Evolutionary conservation across 2,113 vertebrate genomes (phyloP).

Genomic region (Lutjanus erythropterus): DNA sequence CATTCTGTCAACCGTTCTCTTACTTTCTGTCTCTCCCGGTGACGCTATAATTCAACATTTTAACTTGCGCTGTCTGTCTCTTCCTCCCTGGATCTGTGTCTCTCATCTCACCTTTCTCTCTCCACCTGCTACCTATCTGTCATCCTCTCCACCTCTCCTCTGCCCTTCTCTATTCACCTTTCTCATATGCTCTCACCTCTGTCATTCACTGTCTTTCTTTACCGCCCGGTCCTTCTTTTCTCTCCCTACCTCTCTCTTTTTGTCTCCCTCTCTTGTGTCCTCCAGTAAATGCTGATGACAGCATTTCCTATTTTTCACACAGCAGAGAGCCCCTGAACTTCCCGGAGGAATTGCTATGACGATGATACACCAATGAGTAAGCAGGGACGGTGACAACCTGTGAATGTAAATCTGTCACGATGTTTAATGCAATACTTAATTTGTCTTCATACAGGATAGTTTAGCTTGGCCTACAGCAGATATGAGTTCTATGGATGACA

Average conservation of each 20-base stretch:
- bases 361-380: conserved; percentile 72
- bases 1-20: conserved; percentile 32
- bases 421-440: conserved; percentile 20
- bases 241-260: conserved; percentile 1
- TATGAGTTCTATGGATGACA: neutral
- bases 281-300: conserved; percentile 72
- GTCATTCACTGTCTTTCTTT: conserved; percentile 28
- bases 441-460: conserved; percentile 3
- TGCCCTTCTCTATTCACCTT: conserved; percentile 23
- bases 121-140: conserved; percentile 52
- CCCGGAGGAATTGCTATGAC: conserved; percentile 53
- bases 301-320: conserved; percentile 64
- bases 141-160: conserved; percentile 39
- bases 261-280: conserved; percentile 4
- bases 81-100: conserved; percentile 20
- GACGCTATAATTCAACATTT: conserved; percentile 68
- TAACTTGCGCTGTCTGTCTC: conserved; percentile 49
- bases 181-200: conserved; percentile 20
- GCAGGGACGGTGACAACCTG: conserved; percentile 50
- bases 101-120: conserved; percentile 25
- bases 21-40: conserved; percentile 35
- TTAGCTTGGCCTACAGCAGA: neutral
- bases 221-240: neutral
- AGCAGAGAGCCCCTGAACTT: conserved; percentile 42
- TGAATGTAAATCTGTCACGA: conserved; percentile 58